phyloP scores from a whole-genome alignment of 2,797 vertebrate species.

The Adelosebastes latens region DNA sequence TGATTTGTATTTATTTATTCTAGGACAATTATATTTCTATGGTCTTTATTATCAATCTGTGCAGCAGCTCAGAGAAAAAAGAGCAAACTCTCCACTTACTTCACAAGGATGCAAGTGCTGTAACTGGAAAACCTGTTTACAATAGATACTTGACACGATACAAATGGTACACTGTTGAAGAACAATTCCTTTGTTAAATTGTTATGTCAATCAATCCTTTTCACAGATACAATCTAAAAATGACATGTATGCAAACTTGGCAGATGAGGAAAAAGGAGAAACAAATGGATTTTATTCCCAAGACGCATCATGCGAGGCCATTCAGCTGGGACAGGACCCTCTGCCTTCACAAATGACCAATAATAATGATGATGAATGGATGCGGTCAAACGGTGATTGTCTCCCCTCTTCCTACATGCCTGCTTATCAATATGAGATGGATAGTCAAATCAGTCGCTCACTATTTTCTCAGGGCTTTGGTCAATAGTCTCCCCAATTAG shows the following conservation, averaged over 20 bases:
- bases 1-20: neutral
- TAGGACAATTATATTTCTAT: neutral
- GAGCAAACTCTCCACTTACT: neutral
- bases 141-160: neutral
- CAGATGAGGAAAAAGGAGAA: neutral
- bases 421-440: conserved; percentile 65
- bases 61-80: neutral
- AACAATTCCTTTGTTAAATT: neutral
- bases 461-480: conserved; percentile 63
- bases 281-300: conserved; percentile 15
- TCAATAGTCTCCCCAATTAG: conserved; percentile 82
- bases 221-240: neutral
- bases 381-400: conserved; percentile 49
- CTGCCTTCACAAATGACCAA: conserved; percentile 24
- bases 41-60: neutral
- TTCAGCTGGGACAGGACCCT: neutral
- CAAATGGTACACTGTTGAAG: neutral
- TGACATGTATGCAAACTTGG: neutral
- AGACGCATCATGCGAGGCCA: neutral
- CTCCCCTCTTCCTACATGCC: conserved; percentile 43
- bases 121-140: neutral
- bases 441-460: conserved; percentile 57
- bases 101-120: neutral
- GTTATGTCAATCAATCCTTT: neutral
- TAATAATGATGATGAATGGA: conserved; percentile 69